Evolutionary conservation across 2,113 vertebrate species (phyloP).

Genomic region (Nothobranchius furzeri): DNA sequence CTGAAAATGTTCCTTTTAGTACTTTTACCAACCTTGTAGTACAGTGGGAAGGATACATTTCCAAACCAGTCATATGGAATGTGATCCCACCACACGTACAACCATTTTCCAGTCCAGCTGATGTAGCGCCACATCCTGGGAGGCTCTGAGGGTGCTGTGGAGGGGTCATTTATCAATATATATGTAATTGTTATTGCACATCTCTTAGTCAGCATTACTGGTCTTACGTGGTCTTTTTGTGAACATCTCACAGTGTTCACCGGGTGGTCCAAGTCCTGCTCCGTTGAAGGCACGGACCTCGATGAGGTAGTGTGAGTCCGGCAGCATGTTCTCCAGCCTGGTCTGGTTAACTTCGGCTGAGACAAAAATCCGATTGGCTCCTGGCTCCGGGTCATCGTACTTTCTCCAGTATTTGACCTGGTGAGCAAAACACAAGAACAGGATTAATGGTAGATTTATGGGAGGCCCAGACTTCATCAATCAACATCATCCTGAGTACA

Average conservation of each 20-base stretch:
- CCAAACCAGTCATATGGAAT: constrained; percentile 86
- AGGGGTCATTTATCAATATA: background rate
- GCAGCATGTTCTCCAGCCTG: constrained; percentile 91
- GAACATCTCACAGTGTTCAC: constrained; percentile 84
- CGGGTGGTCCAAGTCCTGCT: constrained; percentile 91
- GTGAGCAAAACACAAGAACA: background rate
- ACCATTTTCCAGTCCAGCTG: constrained; percentile 82
- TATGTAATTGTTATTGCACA: background rate
- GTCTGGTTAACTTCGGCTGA: constrained; percentile 84
- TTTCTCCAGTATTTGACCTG: constrained; percentile 96
- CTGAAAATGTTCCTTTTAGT: background rate
- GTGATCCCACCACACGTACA: constrained; percentile 96
- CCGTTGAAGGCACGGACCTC: constrained; percentile 94
- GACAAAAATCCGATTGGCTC: constrained; percentile 89
- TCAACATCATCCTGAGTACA: no score
- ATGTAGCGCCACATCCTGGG: constrained; percentile 89
- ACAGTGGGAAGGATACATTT: constrained; percentile 73
- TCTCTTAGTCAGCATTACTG: background rate
- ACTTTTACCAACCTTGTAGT: constrained; percentile 68
- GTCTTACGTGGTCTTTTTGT: constrained; percentile 94
- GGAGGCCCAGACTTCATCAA: no score
- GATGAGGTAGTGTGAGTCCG: constrained; percentile 91
- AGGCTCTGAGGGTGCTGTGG: constrained; percentile 89
- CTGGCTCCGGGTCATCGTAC: constrained; percentile 90
- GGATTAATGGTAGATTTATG: no score